Percentiles rank a stretch among this genome's conserved stretches.
Conservation (phyloP, 2,888 invertebrate genomes). For the Luffia ferchaultella region DNA sequence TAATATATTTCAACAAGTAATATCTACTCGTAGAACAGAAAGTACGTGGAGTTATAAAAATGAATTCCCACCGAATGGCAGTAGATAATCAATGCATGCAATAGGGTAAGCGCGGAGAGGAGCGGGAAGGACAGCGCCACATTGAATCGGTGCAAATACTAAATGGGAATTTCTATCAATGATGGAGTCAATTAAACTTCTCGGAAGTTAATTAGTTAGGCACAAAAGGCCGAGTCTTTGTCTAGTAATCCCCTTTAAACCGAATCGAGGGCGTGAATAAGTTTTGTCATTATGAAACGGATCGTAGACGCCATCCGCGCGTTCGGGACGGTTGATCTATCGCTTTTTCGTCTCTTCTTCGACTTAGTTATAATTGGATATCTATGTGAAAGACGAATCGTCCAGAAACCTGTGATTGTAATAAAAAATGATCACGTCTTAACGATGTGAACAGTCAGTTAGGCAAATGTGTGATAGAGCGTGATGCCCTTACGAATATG, state of each 20-base stretch:
- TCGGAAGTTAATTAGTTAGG: conserved; percentile 24
- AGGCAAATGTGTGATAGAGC: too few species aligned
- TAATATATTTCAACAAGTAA: too few species aligned
- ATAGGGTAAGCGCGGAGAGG: conserved; percentile 12
- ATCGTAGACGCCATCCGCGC: not conserved
- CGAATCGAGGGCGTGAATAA: not conserved
- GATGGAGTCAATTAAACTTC: conserved; percentile 25
- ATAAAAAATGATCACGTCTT: too few species aligned
- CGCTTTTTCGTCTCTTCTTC: too few species aligned
- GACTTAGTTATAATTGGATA: too few species aligned
- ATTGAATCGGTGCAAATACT: not conserved
- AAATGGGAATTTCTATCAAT: not conserved
- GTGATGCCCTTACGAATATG: too few species aligned
- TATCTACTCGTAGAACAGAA: too few species aligned
- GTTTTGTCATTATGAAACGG: not conserved
- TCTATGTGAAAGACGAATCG: too few species aligned
- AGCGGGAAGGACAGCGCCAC: not conserved
- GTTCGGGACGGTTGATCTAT: too few species aligned
- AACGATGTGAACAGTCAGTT: too few species aligned
- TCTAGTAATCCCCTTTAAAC: conserved; percentile 4
- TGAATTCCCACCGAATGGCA: not conserved
- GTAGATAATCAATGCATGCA: too few species aligned
- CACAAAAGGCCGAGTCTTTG: conserved; percentile 21
- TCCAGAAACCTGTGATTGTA: too few species aligned
- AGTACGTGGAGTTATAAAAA: not conserved